A percentile compares a stretch with the other conserved stretches of the same genome.
Evolutionary conservation across 1,140 invertebrate species (phyloP).

Genomic region (Drosophila athabasca): DNA sequence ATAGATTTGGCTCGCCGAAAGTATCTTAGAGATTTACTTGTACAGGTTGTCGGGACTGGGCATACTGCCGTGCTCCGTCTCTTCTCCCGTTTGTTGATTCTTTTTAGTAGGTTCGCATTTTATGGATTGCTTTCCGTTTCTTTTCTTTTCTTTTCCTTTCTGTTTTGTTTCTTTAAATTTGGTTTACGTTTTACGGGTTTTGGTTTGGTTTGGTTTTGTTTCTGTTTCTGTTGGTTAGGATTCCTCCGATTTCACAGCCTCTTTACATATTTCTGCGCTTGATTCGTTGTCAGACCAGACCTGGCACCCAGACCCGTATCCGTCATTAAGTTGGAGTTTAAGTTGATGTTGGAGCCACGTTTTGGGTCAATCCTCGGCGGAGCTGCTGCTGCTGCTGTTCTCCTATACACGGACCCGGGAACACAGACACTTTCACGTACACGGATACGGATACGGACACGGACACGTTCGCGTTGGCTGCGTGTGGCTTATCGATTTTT

Average conservation of each 20-base stretch:
- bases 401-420: too few species aligned
- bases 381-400: too few species aligned
- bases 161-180: constrained; percentile 40
- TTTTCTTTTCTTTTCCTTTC: constrained; percentile 19
- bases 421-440: too few species aligned
- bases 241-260: constrained; percentile 78
- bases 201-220: constrained; percentile 6
- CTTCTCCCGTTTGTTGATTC: constrained; percentile 8
- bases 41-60: constrained; percentile 45
- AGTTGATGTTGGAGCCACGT: constrained; percentile 9
- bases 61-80: constrained; percentile 42
- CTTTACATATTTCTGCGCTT: constrained; percentile 77
- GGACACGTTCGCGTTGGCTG: constrained; percentile 77
- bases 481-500: constrained; percentile 81
- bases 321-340: constrained; percentile 29
- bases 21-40: constrained; percentile 57
- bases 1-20: constrained; percentile 76
- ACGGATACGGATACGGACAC: constrained; percentile 61
- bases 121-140: constrained; percentile 37
- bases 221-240: constrained; percentile 52
- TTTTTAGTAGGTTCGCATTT: too few species aligned
- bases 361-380: constrained; percentile 3
- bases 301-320: constrained; percentile 18
- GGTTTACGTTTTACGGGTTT: constrained; percentile 31
- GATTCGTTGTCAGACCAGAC: constrained; percentile 30